A percentile compares a stretch with the other conserved stretches of the same genome.
phyloP scores from a whole-genome alignment of 1,140 invertebrate species.

The Pogonomyrmex californicus region DNA sequence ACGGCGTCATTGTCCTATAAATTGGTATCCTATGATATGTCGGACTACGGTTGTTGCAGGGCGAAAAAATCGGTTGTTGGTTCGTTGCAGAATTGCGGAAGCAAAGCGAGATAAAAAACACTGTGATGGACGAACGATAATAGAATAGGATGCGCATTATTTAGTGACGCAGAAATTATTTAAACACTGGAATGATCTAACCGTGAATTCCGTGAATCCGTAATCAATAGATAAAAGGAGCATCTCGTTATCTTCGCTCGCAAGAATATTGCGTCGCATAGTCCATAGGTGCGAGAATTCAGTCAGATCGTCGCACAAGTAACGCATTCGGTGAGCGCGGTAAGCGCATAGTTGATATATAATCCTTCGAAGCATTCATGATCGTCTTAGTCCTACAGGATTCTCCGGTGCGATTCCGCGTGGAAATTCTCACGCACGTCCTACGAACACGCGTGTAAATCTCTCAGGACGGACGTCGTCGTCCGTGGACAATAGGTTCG shows the following conservation, averaged over 20 bases:
- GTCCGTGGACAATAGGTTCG: constrained; percentile 28
- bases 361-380: constrained; percentile 26
- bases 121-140: neutral
- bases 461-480: constrained; percentile 25
- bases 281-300: neutral
- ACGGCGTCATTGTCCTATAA: constrained; percentile 20
- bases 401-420: constrained; percentile 5
- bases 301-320: constrained; percentile 20
- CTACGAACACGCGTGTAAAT: neutral
- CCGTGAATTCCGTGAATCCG: neutral
- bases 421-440: neutral
- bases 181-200: neutral
- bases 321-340: neutral
- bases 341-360: constrained; percentile 20
- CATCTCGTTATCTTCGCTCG: neutral
- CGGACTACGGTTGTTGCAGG: neutral
- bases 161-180: neutral
- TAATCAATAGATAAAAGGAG: neutral
- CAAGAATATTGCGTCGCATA: neutral
- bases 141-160: constrained; percentile 41
- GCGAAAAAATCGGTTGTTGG: neutral
- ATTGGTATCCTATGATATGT: neutral
- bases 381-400: constrained; percentile 31
- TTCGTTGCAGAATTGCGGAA: neutral
- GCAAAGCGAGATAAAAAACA: neutral